Base-by-base conservation (phyloP, 2,797 vertebrate species). In the Protosalanx chinensis region DNA sequence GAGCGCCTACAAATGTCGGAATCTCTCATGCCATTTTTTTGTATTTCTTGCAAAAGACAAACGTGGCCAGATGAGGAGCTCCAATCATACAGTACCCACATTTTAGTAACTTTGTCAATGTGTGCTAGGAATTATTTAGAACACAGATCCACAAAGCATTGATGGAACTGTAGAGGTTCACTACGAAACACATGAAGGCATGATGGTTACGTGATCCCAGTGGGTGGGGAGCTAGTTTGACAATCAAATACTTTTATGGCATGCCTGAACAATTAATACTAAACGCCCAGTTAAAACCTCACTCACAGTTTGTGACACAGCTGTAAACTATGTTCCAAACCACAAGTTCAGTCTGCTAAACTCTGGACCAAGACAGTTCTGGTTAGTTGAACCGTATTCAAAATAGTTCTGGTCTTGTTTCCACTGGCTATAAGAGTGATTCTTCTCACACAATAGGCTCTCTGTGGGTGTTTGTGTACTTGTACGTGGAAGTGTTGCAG, bases 331-430 rank as follows among this genome's bases (percentile, higher is more conserved):
- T 5, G 18, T 56, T 5, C 18, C 15, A 56, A 56, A n/a, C 51
- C 15, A 56, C 51, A 60, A 60, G 23, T 27, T 61, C 59, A 13
- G 2, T 61, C 1, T 29, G 59, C 59, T 61, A 53, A 56, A 49
- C 65, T 20, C 13, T 20, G 33, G 16, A 67, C n/a, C 33, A 13
- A 68, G 41, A 37, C 35, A 56, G 61, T 27, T 63, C 61, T 66
- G 29, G n/a, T 49, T 63, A 74, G 68, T 67, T 53, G 73, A 68
- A 74, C 67, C n/a, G 10, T 61, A 71, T 71, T 71, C 37, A 75
- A 63, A 76, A 63, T 8, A 18, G 37, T 13, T 18, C n/a, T 60
- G 12, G n/a, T 46, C 18, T 6, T 56, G 16, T 56, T 56, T 56
- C 15, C 10, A 10, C 3, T 56, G 51, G 51, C 51, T 13, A 4